phyloP scores from a whole-genome alignment of 2,888 invertebrate genomes.

The Nasonovia ribisnigri region DNA sequence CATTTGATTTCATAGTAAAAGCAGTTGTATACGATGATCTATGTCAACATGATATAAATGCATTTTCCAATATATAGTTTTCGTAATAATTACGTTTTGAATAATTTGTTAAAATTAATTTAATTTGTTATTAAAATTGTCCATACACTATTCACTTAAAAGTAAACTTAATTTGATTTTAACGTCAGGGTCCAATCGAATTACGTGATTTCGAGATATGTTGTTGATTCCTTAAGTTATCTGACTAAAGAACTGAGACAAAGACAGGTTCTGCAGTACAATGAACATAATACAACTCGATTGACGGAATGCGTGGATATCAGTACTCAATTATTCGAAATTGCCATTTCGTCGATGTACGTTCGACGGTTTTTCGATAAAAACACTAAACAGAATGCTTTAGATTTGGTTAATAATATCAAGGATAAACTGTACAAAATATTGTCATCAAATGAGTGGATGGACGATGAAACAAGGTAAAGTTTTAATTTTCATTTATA shows the following conservation, averaged over 20 bases:
- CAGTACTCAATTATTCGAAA: slow-evolving; percentile 75
- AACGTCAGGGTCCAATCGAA: slow-evolving; percentile 80
- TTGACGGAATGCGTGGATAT: slow-evolving; percentile 94
- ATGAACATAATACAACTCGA: no score
- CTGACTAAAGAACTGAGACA: slow-evolving; percentile 83
- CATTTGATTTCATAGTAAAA: no score
- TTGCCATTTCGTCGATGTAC: slow-evolving; percentile 81
- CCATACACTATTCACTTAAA: no score
- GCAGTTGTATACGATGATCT: no score
- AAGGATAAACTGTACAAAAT: slow-evolving; percentile 85
- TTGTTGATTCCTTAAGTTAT: slow-evolving; percentile 84
- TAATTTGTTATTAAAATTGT: no score
- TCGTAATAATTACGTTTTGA: no score
- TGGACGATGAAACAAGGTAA: slow-evolving; percentile 75
- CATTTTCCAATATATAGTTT: no score
- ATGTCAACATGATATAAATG: no score
- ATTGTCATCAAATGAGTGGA: slow-evolving; percentile 72
- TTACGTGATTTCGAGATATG: slow-evolving; percentile 93
- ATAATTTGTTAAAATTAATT: no score
- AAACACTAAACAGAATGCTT: slow-evolving; percentile 83
- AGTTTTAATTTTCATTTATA: slow-evolving; percentile 41
- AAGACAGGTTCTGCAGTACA: slow-evolving; percentile 79
- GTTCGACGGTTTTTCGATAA: slow-evolving; percentile 89
- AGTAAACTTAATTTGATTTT: not conserved
- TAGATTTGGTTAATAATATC: slow-evolving; percentile 90